Percentiles rank a stretch among this genome's conserved stretches.
These are phyloP conservation scores for Argyrosomus regius DNA, from an alignment of 2,797 vertebrate genomes.

Conservation along the genomic window DNA sequence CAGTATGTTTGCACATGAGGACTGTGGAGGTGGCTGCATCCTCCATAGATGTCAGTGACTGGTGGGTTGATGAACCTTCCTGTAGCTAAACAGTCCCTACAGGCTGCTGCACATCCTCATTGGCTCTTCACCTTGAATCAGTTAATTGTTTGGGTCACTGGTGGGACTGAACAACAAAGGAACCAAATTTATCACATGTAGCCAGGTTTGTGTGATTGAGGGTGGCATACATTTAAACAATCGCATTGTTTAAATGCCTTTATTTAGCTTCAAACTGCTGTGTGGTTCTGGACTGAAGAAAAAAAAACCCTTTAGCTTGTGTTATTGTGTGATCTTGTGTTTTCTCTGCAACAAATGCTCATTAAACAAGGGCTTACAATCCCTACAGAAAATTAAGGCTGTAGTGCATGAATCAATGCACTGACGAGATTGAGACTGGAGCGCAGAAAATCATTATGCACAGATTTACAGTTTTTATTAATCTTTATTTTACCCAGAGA, in stretches of 20 bases:
- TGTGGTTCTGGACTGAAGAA: not conserved
- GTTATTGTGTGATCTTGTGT: constrained; percentile 3
- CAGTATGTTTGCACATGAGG: not conserved
- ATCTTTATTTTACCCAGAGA: constrained; percentile 12
- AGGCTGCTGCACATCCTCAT: constrained; percentile 12
- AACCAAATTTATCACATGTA: not conserved
- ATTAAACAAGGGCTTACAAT: constrained; percentile 35
- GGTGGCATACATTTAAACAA: not conserved
- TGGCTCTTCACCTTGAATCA: constrained; percentile 30
- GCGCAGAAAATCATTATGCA: constrained; percentile 37
- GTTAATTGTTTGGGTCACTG: constrained; percentile 7
- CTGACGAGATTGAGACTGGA: not conserved
- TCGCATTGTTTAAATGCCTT: not conserved
- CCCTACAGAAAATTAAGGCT: constrained; percentile 10
- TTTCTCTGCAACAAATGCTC: constrained; percentile 20
- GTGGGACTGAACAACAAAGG: not conserved
- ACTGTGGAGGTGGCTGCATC: not conserved
- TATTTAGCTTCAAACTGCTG: not conserved
- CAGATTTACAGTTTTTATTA: constrained; percentile 49
- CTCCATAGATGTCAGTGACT: not conserved
- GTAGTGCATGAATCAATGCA: constrained; percentile 30
- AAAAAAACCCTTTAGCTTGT: not conserved
- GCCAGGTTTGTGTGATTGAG: not conserved
- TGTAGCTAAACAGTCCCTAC: constrained; percentile 14
- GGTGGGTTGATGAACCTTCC: constrained; percentile 18